These are phyloP conservation scores for Protonemura montana DNA, from an alignment of 2,888 invertebrate genomes.

Conservation along the genomic window DNA sequence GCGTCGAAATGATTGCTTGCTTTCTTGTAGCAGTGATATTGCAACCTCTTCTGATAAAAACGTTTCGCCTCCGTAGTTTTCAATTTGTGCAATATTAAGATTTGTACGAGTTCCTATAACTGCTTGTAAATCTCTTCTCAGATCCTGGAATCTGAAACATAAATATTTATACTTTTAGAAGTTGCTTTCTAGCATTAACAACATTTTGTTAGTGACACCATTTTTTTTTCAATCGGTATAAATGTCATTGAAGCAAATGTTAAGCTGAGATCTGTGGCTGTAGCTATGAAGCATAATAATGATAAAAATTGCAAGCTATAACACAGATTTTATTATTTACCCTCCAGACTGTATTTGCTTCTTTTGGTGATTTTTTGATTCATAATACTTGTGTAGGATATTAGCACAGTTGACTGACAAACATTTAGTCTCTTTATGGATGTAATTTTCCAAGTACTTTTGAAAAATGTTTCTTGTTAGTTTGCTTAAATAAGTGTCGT, in stretches of 20 bases:
- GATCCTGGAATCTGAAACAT: slow-evolving; percentile 81
- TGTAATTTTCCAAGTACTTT: slow-evolving; percentile 79
- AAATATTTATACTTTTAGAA: slow-evolving; percentile 22
- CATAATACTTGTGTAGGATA: slow-evolving; percentile 86
- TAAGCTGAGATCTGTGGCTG: too few relatives aligned
- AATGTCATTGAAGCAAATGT: too few relatives aligned
- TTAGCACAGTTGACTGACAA: slow-evolving; percentile 79
- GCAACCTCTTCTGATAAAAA: slow-evolving; percentile 95
- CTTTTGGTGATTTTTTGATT: slow-evolving; percentile 93
- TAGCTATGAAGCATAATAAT: too few relatives aligned
- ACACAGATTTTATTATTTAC: slow-evolving; percentile 60
- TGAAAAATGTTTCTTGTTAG: slow-evolving; percentile 82
- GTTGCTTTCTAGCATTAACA: not conserved
- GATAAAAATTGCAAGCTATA: too few relatives aligned
- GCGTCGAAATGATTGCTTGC: slow-evolving; percentile 87
- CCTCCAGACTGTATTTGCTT: slow-evolving; percentile 89
- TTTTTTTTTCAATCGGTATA: too few relatives aligned
- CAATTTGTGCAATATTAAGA: slow-evolving; percentile 92
- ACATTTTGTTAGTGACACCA: too few relatives aligned
- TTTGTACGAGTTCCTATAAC: slow-evolving; percentile 90
- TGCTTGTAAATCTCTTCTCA: slow-evolving; percentile 91
- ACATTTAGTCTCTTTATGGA: slow-evolving; percentile 77
- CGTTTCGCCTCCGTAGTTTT: slow-evolving; percentile 96
- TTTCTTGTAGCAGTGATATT: slow-evolving; percentile 87
- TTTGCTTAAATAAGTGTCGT: slow-evolving; percentile 79